Base-by-base conservation (phyloP, 2,888 invertebrate species). In the Lysandra coridon region DNA sequence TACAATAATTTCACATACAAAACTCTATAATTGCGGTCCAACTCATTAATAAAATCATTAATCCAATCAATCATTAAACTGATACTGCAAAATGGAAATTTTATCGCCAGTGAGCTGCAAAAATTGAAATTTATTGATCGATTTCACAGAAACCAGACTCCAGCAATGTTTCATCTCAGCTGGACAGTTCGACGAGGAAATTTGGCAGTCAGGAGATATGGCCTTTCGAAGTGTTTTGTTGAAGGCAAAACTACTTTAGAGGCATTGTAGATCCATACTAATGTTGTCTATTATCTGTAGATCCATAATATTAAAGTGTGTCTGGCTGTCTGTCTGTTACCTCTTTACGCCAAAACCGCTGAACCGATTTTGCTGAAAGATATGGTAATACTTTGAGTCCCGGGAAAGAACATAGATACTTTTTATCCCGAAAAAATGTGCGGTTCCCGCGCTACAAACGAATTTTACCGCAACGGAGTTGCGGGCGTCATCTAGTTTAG, bases 141-240 rank as follows among this genome's bases (percentile, higher is more conserved):
- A 69, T 69, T 69, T 69, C 10, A 69, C 69, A 69, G 33, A 69
- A 69, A 69, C 69, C 33, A 33, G 69, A 69, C 69, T 69, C 69
- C 14, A 33, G 69, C 33, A 64, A 64, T 69, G 69, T 37, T 33
- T 69, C 5, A 69, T 69, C 33, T 1, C 1, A 14, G 69, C 14
- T 4, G 69, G 69, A 33, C 69, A 69, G 14, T 33, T 69, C 14
- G 69, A 69, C 5, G 33, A 69, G 69, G 17, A 69, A 69, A 69
- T 69, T 69, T 69, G 33, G 69, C 69, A 69, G 33, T 69, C 33
- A 64, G 64, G 30, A 23, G 7, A 30, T 23, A 23, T 30, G 30
- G 23, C 10, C 4, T 12, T 62, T n/a, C 23, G 23, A 62, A 62
- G 17, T 62, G 62, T 62, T 62, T 62, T 62, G 17, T 60, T 60